A percentile compares a stretch with the other conserved stretches of the same genome.
These are phyloP conservation scores for Oxyteleia sp. DNA, from an alignment of 2,888 invertebrate genomes.

Conservation along the genomic window DNA sequence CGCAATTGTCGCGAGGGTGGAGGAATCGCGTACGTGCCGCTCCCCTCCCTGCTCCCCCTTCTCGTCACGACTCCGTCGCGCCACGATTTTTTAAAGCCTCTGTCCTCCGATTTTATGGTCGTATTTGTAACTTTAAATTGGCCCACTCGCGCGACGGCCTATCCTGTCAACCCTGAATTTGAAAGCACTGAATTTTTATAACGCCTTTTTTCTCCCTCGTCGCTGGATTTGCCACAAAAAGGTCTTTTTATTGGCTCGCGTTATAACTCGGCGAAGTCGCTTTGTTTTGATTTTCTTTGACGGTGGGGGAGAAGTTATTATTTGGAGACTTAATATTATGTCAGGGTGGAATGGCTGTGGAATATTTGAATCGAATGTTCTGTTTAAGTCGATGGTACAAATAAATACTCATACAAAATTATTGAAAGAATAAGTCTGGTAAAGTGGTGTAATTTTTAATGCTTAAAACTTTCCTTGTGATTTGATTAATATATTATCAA, in stretches of 20 bases:
- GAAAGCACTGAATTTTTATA: slow-evolving; percentile 71
- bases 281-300: slow-evolving; percentile 60
- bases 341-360: background rate
- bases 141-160: slow-evolving; percentile 75
- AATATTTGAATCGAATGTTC: slow-evolving; percentile 55
- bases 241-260: slow-evolving; percentile 57
- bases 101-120: slow-evolving; percentile 81
- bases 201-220: slow-evolving; percentile 59
- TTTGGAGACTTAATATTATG: slow-evolving; percentile 39
- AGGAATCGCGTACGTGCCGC: slow-evolving; percentile 64
- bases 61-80: slow-evolving; percentile 46
- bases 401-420: no score
- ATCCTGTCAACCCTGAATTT: slow-evolving; percentile 63
- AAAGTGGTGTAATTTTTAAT: no score
- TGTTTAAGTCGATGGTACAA: no score
- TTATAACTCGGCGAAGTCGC: slow-evolving; percentile 56
- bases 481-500: no score
- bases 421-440: no score
- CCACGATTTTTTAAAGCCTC: slow-evolving; percentile 77
- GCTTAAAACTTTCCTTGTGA: no score
- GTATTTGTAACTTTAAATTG: slow-evolving; percentile 87
- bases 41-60: slow-evolving; percentile 31
- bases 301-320: slow-evolving; percentile 50
- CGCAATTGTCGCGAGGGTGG: slow-evolving; percentile 85
- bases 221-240: slow-evolving; percentile 50